Evolutionary conservation across 1,140 invertebrate species (phyloP), one percentile per base, ranked within the genome.

Genomic region (Pachyrhynchus sulphureomaculatus): DNA sequence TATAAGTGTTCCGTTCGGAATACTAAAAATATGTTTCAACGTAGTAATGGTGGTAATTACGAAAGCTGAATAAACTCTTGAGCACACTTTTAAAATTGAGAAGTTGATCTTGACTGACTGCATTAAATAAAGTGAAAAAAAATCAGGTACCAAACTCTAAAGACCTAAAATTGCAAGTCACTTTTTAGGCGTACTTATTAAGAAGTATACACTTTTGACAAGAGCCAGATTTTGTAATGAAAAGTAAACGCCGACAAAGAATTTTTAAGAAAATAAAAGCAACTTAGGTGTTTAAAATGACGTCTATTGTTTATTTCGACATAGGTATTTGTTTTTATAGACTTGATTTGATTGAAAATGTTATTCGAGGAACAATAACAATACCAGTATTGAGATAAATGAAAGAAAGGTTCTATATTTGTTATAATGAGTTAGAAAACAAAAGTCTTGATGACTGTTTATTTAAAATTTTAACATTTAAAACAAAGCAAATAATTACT

Each of bases 181-280:
- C 21, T 45, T 56, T 56, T 29, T 33, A 56, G 41, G 41, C 42
- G 39, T 29, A 56, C 53, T 56, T 56, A 56, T 56, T 56, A 41
- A 56, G 44, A 56, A 56, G 41, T 56, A 45, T 44, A 56, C 39
- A 56, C 21, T 56, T 56, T 56, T 54, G 51, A 54, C 51, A 54
- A 54, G 51, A 54, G 41, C 36, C 21, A 37, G 41, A 41, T 41
- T 56, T 56, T 56, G 53, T 56, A 42, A 45, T 17, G 12, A 18
- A 56, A 45, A 56, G 26, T 45, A 21, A 2, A 2, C 20, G 41
- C 53, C 53, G 53, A 45, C 53, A 56, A 56, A 44, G 53, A 13
- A 17, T 18, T 56, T 56, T 56, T 29, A 18, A 56, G 24, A 21
- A 56, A 56, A 45, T 41, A 29, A 45, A 54, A 41, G 37, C 51